phyloP scores from a whole-genome alignment of 2,797 vertebrate genomes.

The Staurois parvus region DNA sequence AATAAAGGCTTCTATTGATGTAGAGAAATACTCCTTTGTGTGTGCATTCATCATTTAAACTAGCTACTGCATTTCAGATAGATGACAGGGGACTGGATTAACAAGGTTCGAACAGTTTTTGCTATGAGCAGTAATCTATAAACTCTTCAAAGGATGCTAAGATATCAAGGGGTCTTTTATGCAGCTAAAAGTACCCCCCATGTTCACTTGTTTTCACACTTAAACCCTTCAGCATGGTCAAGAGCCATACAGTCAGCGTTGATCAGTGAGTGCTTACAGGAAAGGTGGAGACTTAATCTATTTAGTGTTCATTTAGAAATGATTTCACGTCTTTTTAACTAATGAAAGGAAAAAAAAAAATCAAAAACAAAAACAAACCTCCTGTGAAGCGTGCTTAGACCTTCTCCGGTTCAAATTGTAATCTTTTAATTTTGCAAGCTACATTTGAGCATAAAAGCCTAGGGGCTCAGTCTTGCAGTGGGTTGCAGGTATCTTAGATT shows the following conservation, averaged over 20 bases:
- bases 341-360: constrained; percentile 67
- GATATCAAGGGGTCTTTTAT: constrained; percentile 86
- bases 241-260: constrained; percentile 78
- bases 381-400: constrained; percentile 63
- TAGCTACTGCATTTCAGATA: constrained; percentile 47
- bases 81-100: constrained; percentile 50
- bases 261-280: constrained; percentile 80
- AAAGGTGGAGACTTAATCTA: constrained; percentile 74
- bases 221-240: constrained; percentile 81
- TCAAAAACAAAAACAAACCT: constrained; percentile 61
- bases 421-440: constrained; percentile 47
- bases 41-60: constrained; percentile 1
- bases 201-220: constrained; percentile 78
- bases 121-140: constrained; percentile 74
- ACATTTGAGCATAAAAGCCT: constrained; percentile 26
- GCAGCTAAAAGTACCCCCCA: constrained; percentile 83
- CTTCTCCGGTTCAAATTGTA: constrained; percentile 1
- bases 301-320: constrained; percentile 75
- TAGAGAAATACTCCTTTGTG: constrained; percentile 5
- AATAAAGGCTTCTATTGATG: neutral
- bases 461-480: constrained; percentile 20
- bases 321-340: constrained; percentile 72
- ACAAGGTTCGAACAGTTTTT: constrained; percentile 40
- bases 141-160: constrained; percentile 83
- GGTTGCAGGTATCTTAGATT: constrained; percentile 51